Conservation (phyloP, 2,113 vertebrate species). For the Lontra canadensis region DNA sequence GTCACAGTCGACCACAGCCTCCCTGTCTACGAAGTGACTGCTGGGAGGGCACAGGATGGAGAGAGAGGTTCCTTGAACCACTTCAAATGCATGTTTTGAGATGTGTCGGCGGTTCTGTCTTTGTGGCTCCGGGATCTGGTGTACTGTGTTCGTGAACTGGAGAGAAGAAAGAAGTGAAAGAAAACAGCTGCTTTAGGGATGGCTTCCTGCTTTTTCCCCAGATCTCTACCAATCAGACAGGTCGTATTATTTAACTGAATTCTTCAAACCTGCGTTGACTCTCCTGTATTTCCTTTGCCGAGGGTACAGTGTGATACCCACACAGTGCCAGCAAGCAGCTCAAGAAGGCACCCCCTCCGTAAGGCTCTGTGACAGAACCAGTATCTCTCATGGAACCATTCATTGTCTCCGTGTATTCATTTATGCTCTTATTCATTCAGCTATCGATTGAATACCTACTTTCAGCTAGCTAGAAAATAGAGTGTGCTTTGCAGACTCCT, state of each 20-base stretch:
- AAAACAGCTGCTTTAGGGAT: slow-evolving; percentile 33
- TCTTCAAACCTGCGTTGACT: slow-evolving; percentile 44
- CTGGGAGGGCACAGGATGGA: not conserved
- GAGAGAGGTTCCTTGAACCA: not conserved
- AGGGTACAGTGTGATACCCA: not conserved
- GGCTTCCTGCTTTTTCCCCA: slow-evolving; percentile 3
- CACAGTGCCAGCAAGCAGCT: not conserved
- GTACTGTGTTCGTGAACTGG: not conserved
- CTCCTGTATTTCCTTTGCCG: not conserved
- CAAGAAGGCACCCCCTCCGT: not conserved
- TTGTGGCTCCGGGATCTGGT: not conserved
- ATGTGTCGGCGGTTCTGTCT: not conserved
- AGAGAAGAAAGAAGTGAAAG: slow-evolving; percentile 3
- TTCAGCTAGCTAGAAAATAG: not conserved
- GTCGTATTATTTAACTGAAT: slow-evolving; percentile 53
- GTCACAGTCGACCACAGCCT: slow-evolving; percentile 54
- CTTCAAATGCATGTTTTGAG: slow-evolving; percentile 61
- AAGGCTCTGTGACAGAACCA: not conserved
- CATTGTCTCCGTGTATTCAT: not conserved
- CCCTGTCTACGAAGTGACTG: slow-evolving; percentile 67
- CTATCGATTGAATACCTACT: slow-evolving; percentile 7
- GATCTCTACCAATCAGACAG: not conserved
- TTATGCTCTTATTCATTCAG: not conserved
- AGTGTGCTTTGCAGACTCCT: not conserved
- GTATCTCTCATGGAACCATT: not conserved